These are phyloP conservation scores for Trichonephila clavata DNA, from an alignment of 1,140 invertebrate species.

Conservation along the genomic window DNA sequence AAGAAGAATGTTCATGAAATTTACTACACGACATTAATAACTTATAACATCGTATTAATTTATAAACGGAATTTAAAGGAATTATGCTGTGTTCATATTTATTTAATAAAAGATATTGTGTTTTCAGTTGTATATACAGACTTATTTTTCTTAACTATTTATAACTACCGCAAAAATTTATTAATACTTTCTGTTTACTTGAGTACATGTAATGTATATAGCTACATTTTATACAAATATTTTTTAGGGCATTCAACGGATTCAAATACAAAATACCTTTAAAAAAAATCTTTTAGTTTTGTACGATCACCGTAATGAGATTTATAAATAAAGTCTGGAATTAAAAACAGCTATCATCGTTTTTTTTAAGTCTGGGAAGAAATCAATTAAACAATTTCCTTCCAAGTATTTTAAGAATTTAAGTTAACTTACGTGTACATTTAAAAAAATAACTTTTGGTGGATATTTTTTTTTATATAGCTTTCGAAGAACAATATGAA, in stretches of 20 bases:
- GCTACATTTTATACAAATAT: no score
- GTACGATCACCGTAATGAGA: background rate
- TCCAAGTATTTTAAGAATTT: conserved; percentile 24
- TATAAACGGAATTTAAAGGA: background rate
- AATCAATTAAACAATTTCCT: conserved; percentile 20
- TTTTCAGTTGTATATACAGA: no score
- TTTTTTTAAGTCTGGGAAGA: background rate
- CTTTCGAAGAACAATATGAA: background rate
- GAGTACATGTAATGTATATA: no score
- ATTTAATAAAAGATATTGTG: no score
- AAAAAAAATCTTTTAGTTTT: background rate
- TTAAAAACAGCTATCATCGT: background rate
- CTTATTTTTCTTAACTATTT: no score
- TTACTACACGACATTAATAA: no score
- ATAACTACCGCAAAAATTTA: no score
- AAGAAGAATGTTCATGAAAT: no score
- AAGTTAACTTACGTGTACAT: background rate
- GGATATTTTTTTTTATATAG: background rate
- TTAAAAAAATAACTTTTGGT: background rate
- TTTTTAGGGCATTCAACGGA: no score
- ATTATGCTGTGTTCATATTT: background rate
- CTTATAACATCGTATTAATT: background rate
- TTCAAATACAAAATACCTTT: no score
- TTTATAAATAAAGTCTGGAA: background rate
- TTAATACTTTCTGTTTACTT: no score